Evolutionary conservation across 2,888 invertebrate genomes (phyloP), one percentile per base, ranked within the genome.

Genomic region (Drosophila neotestacea): DNA sequence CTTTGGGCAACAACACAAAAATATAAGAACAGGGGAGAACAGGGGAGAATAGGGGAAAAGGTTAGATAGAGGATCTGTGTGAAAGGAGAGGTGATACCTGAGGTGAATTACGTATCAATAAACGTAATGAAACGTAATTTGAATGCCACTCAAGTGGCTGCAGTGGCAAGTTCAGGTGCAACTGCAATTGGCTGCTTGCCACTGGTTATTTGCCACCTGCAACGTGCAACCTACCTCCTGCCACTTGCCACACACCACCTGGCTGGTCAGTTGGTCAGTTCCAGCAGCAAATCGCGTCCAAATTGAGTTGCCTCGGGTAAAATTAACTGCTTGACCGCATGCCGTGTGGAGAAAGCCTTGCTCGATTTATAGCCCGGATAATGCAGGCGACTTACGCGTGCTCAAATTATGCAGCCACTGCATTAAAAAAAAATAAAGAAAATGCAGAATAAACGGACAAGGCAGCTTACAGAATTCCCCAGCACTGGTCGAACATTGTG

Each of bases 301-400:
- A 79, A 79, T 81, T 67, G 87, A 82, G 70, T 69, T 68, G 78
- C 69, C 63, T 71, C 70, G 47, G 65, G 68, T 66, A 71, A 84
- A 84, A 84, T 86, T 73, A 84, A 86, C 81, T 87, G 87, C 88
- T 70, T 65, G 62, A 69, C 81, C 83, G 69, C 81, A 74, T 71
- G 70, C 60, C 66, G 61, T 62, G 67, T 62, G 67, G 41, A 67
- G 61, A 70, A 72, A 59, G 65, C 67, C 65, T 61, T 27, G 55
- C 48, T 69, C 84, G 76, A 84, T 84, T 88, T 84, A 84, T 84
- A 66, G 78, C 80, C 68, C 41, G 81, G 81, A 86, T 86, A 88
- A 88, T 85, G 84, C 88, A 85, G 86, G 84, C 88, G 88, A 83
- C 84, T 84, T 84, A 88, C 81, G 86, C 75, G 78, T 73, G 70